Evolutionary conservation across 2,888 invertebrate genomes (phyloP), one percentile per base, ranked within the genome.

Genomic region (Cecidostiba fungosa): DNA sequence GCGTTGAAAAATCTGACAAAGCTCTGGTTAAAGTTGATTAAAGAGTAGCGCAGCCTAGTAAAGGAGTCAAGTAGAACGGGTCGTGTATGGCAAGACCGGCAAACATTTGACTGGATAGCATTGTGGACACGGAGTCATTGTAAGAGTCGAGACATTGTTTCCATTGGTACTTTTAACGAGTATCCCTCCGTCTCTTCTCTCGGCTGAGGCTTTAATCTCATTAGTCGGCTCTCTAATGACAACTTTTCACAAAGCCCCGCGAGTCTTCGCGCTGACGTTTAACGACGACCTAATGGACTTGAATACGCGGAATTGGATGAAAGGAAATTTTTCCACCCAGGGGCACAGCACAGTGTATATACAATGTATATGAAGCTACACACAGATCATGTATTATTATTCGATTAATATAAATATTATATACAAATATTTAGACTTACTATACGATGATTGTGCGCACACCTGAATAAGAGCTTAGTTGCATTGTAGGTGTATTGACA

Each of bases 281-380:
- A 62, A 26, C 62, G 62, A 62, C 36, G 70, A 69, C 66, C 70
- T 39, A 39, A 36, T 19, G 39, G 36, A 72, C 39, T 72, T 72
- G 36, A 72, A 72, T 72, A n/a, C 23, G 59, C 23, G 23, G n/a
- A 23, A n/a, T 59, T 16, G 59, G 23, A 50, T 3, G 50, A 50
- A 19, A 50, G 50, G 6, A 59, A 59, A 59, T 23, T n/a, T 29
- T 66, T 66, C 29, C 26, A 66, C 14, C 10, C 3, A 66, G 29
- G 62, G 6, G 5, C n/a, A 62, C 3, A 26, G 62, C 62, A 26
- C 62, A 62, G n/a, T 14, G n/a, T 54, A 4, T 54, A 54, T n/a
- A n/a, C 54, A 54, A 4, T n/a, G 0, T 3, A 19, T 54, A 3
- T 26, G 1, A 26, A 62, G 14, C 8, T 6, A 14, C 26, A 29